Base-by-base conservation (phyloP, 2,888 invertebrate genomes). In the Meghimatium bilineatum region DNA sequence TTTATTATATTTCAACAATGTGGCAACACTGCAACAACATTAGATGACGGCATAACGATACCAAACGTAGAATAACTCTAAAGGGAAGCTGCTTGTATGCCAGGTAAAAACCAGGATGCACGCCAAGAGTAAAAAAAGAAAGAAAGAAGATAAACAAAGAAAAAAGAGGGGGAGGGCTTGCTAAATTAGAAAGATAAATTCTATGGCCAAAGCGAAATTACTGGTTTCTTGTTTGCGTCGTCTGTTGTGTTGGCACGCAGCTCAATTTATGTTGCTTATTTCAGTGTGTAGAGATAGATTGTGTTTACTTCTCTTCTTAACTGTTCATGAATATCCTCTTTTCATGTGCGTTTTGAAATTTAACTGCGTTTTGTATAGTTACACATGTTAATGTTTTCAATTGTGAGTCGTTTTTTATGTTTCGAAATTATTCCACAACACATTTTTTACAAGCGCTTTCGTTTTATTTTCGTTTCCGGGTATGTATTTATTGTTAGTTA, bases 221-320 rank as follows among this genome's bases (percentile, higher is more conserved):
- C 38, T 63, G 17, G n/a, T 20, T 34, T 56, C 20, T 75, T 52
- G 52, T 23, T 32, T 60, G 75, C 34, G 52, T 56, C 34, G 56
- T 74, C 52, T 52, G 56, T 52, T 34, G 60, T 75, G 75, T 75
- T 75, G 75, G 75, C 75, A 60, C 32, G 75, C 23, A 34, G n/a
- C 26, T 63, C 12, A 77, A 36, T 63, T 63, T 63, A 38, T 63
- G 63, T 26, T 60, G 38, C 63, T 14, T 75, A 20, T 56, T 56
- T 29, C 20, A n/a, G 56, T 44, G 49, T 52, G 56, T n/a, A 77
- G 14, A 77, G 63, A 76, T 14, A n/a, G 32, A 60, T 36, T 63
- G 38, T 77, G 77, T 77, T 77, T 77, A 63, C 63, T 77, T n/a
- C 8, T 63, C n/a, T n/a, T 14, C 14, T 63, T 77, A n/a, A 12